Evolutionary conservation across 2,797 vertebrate species (phyloP), one percentile per base, ranked within the genome.

Genomic region (Eulemur albifrons): DNA sequence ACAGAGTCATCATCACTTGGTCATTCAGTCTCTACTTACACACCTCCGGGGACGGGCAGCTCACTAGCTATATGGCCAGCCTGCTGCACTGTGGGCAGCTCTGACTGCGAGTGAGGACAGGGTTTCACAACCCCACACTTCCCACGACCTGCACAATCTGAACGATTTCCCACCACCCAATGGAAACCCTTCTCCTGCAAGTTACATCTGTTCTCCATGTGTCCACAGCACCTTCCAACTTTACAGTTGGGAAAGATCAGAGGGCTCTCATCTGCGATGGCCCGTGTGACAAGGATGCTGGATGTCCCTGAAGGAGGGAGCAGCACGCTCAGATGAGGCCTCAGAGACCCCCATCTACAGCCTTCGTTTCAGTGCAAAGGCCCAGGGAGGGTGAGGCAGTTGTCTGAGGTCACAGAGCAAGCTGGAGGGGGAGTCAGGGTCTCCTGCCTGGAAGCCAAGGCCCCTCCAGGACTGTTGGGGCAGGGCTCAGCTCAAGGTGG

Each of bases 201-300:
- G 9, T 15, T 2, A 11, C 0, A 4, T 18, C 20, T 17, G 21
- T 23, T 23, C 27, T 12, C 83, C 4, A 1, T 0, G 15, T 0
- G 8, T 7, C 20, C 3, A 35, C 1, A 17, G 50, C 14, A 5
- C 21, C 11, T 32, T 13, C 59, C 1, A 0, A 15, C n/a, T 18
- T 43, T 7, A 85, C 20, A 23, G 40, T 0, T 15, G 5, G n/a
- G 12, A 50, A 17, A 32, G 48, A 35, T 25, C 38, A 17, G 50
- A 63, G 48, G 25, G 40, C 17, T 48, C 32, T 30, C 43, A 2
- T 5, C 48, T 11, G 65, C 27, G 9, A 2, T 0, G 18, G 61
- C 14, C 52, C 32, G 1, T 2, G 17, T 30, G 23, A 57, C 12
- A 4, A 80, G 43, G 30, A 63, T 52, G 13, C 21, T 4, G 40